A percentile compares a stretch with the other conserved stretches of the same genome.
phyloP scores from a whole-genome alignment of 2,113 vertebrate genomes.

The Mola mola region DNA sequence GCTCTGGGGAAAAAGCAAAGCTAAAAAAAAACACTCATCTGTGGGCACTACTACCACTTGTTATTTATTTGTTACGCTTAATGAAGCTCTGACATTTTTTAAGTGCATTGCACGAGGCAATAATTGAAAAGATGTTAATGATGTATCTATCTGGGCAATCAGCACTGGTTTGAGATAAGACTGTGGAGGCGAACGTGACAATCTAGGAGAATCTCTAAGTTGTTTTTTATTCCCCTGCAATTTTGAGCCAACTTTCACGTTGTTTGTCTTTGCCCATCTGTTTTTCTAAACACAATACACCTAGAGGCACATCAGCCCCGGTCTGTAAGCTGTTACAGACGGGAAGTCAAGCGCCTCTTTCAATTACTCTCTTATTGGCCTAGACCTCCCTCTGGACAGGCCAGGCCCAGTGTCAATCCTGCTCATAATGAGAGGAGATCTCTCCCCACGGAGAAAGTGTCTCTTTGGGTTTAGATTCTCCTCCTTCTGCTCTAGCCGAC shows the following conservation, averaged over 20 bases:
- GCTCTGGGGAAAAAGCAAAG: constrained; percentile 42
- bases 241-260: constrained; percentile 50
- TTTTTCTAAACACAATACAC: constrained; percentile 70
- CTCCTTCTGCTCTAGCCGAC: constrained; percentile 68
- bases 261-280: constrained; percentile 74
- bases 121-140: constrained; percentile 28
- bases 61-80: constrained; percentile 12
- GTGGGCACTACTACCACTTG: background rate
- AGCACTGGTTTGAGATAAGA: constrained; percentile 14
- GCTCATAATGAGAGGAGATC: constrained; percentile 79
- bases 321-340: constrained; percentile 72
- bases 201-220: constrained; percentile 10
- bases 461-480: constrained; percentile 74
- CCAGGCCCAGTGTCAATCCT: constrained; percentile 74
- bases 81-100: constrained; percentile 25
- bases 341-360: constrained; percentile 79
- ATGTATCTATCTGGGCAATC: constrained; percentile 11
- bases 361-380: constrained; percentile 79
- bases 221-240: constrained; percentile 31
- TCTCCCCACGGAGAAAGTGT: constrained; percentile 71
- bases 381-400: constrained; percentile 74
- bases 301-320: constrained; percentile 58
- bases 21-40: constrained; percentile 20
- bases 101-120: constrained; percentile 3
- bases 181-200: constrained; percentile 13